Conservation (phyloP, 1,140 invertebrate species). For the Mya arenaria region DNA sequence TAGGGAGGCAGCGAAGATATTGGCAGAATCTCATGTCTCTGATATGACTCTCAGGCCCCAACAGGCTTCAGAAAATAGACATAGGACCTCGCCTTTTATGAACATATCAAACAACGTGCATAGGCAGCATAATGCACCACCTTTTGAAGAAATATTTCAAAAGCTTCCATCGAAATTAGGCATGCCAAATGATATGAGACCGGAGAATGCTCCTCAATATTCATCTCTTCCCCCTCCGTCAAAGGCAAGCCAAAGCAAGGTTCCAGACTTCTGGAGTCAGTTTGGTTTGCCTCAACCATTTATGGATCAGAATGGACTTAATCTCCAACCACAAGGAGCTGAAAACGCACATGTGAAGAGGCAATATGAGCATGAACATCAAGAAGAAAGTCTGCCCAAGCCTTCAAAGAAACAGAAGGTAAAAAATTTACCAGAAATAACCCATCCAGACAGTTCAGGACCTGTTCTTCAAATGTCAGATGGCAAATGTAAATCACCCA, state of each 20-base stretch:
- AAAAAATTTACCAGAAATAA: not conserved
- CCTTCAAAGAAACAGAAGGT: slow-evolving; percentile 1
- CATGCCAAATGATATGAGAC: no score
- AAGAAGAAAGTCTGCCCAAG: slow-evolving; percentile 1
- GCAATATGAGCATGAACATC: not conserved
- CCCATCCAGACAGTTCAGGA: not conserved
- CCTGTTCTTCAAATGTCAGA: not conserved
- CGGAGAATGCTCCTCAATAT: no score
- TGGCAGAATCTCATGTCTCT: slow-evolving; percentile 26
- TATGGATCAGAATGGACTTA: no score
- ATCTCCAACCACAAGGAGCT: not conserved
- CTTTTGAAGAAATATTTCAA: no score
- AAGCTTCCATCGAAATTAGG: no score
- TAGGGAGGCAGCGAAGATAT: slow-evolving; percentile 37
- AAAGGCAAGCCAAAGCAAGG: not conserved
- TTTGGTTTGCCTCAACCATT: slow-evolving; percentile 38
- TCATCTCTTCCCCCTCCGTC: no score
- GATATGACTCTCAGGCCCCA: slow-evolving; percentile 7
- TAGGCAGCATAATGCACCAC: slow-evolving; percentile 43
- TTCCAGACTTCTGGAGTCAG: slow-evolving; percentile 25
- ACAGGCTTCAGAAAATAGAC: not conserved
- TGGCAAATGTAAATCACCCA: not conserved
- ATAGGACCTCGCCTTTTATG: not conserved
- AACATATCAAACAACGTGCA: slow-evolving; percentile 38
- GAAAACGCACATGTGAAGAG: not conserved